These are phyloP conservation scores for Cantharis lateralis DNA, from an alignment of 2,888 invertebrate genomes.

Conservation along the genomic window DNA sequence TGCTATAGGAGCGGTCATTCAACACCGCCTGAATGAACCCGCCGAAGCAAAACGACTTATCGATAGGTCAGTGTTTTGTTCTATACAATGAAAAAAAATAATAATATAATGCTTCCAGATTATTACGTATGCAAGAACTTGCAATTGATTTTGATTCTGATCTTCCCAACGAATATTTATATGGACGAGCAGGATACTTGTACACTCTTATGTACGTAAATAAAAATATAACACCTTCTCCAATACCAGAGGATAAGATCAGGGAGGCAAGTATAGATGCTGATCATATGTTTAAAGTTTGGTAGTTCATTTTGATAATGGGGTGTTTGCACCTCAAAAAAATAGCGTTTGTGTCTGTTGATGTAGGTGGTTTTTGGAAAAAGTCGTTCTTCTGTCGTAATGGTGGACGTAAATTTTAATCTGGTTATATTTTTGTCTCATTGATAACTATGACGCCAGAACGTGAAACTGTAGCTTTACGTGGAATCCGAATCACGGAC, in stretches of 20 bases:
- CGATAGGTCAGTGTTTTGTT: conserved; percentile 56
- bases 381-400: no score
- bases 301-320: no score
- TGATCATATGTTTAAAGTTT: no score
- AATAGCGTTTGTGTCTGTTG: no score
- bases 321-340: no score
- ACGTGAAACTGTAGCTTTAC: no score
- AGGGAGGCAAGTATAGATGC: conserved; percentile 60
- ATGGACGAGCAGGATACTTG: conserved; percentile 84
- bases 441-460: no score
- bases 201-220: conserved; percentile 78
- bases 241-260: conserved; percentile 64
- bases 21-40: conserved; percentile 60
- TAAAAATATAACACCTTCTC: conserved; percentile 63
- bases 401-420: no score
- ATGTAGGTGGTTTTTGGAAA: no score
- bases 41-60: conserved; percentile 59
- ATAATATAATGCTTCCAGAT: conserved; percentile 53
- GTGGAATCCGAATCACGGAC: no score
- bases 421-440: no score
- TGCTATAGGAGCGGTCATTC: conserved; percentile 64
- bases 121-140: conserved; percentile 59
- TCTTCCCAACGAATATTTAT: conserved; percentile 81
- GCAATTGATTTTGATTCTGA: conserved; percentile 60
- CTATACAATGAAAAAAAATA: neutral